Base-by-base conservation (phyloP, 2,797 vertebrate genomes). In the Gallinago stenura region DNA sequence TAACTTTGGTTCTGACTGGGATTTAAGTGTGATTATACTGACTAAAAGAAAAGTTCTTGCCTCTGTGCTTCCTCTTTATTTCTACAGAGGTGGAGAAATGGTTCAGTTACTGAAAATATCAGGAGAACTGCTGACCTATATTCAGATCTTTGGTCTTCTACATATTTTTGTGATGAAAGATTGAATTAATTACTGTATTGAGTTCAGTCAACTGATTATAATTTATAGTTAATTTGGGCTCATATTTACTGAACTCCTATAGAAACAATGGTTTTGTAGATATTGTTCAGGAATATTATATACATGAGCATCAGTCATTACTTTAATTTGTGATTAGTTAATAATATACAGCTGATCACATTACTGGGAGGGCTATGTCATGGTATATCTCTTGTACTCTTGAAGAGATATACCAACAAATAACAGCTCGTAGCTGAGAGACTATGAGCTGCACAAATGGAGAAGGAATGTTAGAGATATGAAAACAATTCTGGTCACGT, bases 251-350 rank as follows among this genome's bases (percentile, higher is more conserved):
- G 94, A 97, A 94, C 62, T 97, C 80, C 73, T 96, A 37, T 79
- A 96, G 97, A 95, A 95, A 96, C 81, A 93, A 97, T 93, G 90
- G 69, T 87, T 95, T 97, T 96, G 84, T 96, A 97, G 93, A 95
- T 89, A 96, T 89, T 97, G 89, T 93, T 97, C 88, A 95, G 93
- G 90, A 97, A 92, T 97, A 93, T 96, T 96, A 80, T 93, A 96
- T 97, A 93, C 94, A 93, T 96, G 96, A 97, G 78, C 85, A 98
- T 95, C 90, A 96, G 89, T 97, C 98, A 97, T 96, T 35, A 95
- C 90, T 97, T 97, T 97, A 97, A 97, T 97, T 97, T 98, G 87
- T 33, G 45, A 76, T 97, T 98, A 96, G 79, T 96, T 98, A 97
- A 95, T 96, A 97, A 96, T 95, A 96, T 71, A 69, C 57, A 78